Conservation (phyloP, 2,888 invertebrate genomes). For the Noctua pronuba region DNA sequence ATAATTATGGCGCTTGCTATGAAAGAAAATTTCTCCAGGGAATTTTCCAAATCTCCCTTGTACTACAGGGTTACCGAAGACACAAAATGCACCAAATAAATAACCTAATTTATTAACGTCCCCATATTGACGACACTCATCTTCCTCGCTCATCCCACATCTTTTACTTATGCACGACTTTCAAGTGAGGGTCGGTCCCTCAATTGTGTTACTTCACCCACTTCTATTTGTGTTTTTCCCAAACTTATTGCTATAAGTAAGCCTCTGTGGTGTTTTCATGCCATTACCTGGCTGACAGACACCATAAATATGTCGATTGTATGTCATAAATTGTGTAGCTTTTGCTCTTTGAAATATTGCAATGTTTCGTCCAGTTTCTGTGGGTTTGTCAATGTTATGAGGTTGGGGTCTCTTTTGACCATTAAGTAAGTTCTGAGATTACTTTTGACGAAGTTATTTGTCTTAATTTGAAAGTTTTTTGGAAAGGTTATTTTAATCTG, state of each 20-base stretch:
- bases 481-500: background rate
- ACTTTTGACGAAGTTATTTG: conserved; percentile 7
- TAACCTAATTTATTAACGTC: conserved; percentile 76
- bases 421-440: background rate
- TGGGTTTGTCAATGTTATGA: conserved; percentile 46
- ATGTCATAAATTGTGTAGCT: conserved; percentile 81
- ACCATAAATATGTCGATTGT: conserved; percentile 88
- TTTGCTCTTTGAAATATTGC: conserved; percentile 73
- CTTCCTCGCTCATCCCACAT: conserved; percentile 58
- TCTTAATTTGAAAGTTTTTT: background rate
- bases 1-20: background rate
- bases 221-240: conserved; percentile 83
- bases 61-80: background rate
- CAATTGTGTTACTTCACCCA: conserved; percentile 75
- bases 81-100: conserved; percentile 51
- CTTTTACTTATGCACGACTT: conserved; percentile 82
- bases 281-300: conserved; percentile 89
- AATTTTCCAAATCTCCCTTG: background rate
- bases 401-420: conserved; percentile 10
- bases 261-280: conserved; percentile 87
- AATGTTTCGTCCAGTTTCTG: conserved; percentile 68
- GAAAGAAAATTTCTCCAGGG: background rate
- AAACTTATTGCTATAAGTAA: conserved; percentile 79
- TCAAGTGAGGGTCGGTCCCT: conserved; percentile 73
- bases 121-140: conserved; percentile 76